Base-by-base conservation (phyloP, 2,797 vertebrate species). In the Eremophila alpestris region DNA sequence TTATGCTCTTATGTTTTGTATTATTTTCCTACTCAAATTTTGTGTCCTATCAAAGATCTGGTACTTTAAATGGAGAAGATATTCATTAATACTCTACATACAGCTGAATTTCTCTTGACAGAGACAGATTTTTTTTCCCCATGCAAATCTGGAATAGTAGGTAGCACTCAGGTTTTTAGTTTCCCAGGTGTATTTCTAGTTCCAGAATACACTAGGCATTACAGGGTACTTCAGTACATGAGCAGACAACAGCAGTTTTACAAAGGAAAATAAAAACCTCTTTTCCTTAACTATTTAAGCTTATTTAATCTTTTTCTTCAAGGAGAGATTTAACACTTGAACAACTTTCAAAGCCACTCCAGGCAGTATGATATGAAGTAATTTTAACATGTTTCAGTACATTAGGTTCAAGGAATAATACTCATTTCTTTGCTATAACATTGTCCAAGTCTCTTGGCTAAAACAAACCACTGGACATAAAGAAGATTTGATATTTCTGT, bases 391-490 rank as follows among this genome's bases (percentile, higher is more conserved):
- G 87, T 89, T 95, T 73, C 84, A 65, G 75, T 79, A 84, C 71
- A 93, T 94, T 96, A 95, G 26, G 26, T 80, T 94, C 91, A 93
- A 92, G 34, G 68, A 96, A 91, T 71, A 94, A 79, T 62, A 91
- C n/a, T 86, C 56, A 49, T 20, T 80, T 65, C 48, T 87, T 90
- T 67, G 30, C 38, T 86, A 7, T 41, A 91, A 64, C 15, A 43
- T 17, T 62, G 46, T 32, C 58, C 32, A 43, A 84, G 30, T 71
- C 60, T 89, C 60, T 89, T 68, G 76, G n/a, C 63, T 92, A 82
- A 87, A 94, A 74, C 51, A 89, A 95, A 94, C 23, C 56, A 38
- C 24, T 41, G 51, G 43, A 71, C 45, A 62, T 48, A 49, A 27
- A 49, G 46, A 93, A 78, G 40, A 76, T 55, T 41, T 63, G 13